These are phyloP conservation scores for Teleiodes luculella DNA, from an alignment of 2,888 invertebrate genomes.

Conservation along the genomic window DNA sequence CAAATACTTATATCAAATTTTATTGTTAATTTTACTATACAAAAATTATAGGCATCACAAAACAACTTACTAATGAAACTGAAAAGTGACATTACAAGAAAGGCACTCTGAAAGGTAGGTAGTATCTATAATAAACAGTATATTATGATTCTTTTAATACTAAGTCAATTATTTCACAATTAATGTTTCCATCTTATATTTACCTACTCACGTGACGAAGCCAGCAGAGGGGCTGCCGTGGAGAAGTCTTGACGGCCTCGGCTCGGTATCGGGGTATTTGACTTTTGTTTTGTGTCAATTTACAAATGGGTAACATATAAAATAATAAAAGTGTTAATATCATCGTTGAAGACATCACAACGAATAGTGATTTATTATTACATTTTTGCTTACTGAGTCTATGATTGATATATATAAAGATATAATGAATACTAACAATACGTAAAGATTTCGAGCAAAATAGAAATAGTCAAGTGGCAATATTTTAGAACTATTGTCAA, in stretches of 20 bases:
- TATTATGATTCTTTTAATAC: no score
- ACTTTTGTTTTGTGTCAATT: slow-evolving; percentile 79
- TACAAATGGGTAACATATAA: slow-evolving; percentile 79
- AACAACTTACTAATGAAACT: neutral
- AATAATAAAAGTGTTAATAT: slow-evolving; percentile 79
- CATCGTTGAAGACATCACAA: slow-evolving; percentile 67
- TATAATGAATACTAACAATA: slow-evolving; percentile 18
- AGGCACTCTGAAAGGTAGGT: neutral
- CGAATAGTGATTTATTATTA: slow-evolving; percentile 29
- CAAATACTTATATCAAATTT: no score
- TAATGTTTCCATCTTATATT: slow-evolving; percentile 18
- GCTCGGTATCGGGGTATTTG: slow-evolving; percentile 64
- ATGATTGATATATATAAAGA: slow-evolving; percentile 22
- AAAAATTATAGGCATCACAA: neutral
- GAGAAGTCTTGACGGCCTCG: slow-evolving; percentile 47
- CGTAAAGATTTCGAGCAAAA: slow-evolving; percentile 11
- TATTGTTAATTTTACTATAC: neutral
- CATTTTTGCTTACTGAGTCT: slow-evolving; percentile 22
- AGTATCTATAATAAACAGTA: no score
- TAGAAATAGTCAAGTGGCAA: slow-evolving; percentile 6
- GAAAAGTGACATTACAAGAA: neutral
- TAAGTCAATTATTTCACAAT: neutral
- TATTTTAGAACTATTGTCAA: slow-evolving; percentile 3
- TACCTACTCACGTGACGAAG: slow-evolving; percentile 67
- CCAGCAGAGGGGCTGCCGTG: slow-evolving; percentile 38